A percentile compares a stretch with the other conserved stretches of the same genome.
phyloP scores from a whole-genome alignment of 2,113 vertebrate genomes.

The Dicerorhinus sumatrensis region DNA sequence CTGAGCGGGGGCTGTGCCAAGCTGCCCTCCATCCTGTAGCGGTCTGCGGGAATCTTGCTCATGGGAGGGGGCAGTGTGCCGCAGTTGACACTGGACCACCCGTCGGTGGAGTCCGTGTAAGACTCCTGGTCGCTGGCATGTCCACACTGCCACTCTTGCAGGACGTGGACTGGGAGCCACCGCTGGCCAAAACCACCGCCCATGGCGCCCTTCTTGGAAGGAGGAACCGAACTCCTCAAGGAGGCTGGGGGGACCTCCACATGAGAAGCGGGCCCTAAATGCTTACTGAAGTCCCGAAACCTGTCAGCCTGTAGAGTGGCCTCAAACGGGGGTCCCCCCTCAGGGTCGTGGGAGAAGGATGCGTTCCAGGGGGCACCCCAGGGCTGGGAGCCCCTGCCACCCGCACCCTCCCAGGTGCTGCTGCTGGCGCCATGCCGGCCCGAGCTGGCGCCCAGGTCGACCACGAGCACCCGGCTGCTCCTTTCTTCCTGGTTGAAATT shows the following conservation, averaged over 20 bases:
- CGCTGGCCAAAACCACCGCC: constrained; percentile 86
- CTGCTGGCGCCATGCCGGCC: constrained; percentile 88
- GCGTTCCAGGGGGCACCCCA: constrained; percentile 90
- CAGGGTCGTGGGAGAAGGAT: constrained; percentile 89
- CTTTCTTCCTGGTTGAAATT: constrained; percentile 97
- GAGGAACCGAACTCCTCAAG: constrained; percentile 87
- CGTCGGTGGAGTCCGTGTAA: constrained; percentile 97
- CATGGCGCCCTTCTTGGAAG: constrained; percentile 86
- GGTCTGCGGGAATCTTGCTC: constrained; percentile 98
- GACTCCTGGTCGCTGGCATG: constrained; percentile 97
- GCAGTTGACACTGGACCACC: constrained; percentile 98
- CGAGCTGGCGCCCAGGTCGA: constrained; percentile 93
- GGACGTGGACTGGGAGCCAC: constrained; percentile 96
- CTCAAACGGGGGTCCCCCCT: constrained; percentile 79
- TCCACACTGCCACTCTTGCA: constrained; percentile 95
- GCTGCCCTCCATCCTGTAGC: constrained; percentile 93
- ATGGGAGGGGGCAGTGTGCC: constrained; percentile 98
- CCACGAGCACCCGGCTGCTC: constrained; percentile 93
- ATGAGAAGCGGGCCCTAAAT: constrained; percentile 86
- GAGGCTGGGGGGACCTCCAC: constrained; percentile 89
- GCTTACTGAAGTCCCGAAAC: constrained; percentile 86
- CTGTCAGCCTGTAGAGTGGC: constrained; percentile 90
- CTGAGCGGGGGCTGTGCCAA: constrained; percentile 88
- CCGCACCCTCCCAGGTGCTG: constrained; percentile 88
- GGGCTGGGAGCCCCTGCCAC: constrained; percentile 87